A percentile compares a stretch with the other conserved stretches of the same genome.
Evolutionary conservation across 2,888 invertebrate genomes (phyloP).

Genomic region (Microplitis deprimator): DNA sequence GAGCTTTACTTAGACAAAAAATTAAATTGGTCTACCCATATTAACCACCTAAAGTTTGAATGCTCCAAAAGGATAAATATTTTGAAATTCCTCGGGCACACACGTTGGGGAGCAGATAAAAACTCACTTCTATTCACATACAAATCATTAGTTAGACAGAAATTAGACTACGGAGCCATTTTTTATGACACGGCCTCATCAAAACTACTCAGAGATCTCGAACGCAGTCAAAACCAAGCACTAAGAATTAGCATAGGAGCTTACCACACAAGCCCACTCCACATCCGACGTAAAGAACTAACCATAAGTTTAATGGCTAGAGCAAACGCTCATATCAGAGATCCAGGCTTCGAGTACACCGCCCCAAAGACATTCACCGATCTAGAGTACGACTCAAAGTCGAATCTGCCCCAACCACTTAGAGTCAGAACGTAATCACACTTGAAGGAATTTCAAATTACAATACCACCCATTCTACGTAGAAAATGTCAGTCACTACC

Average conservation of each 20-base stretch:
- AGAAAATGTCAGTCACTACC: neutral
- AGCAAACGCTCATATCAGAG: no score
- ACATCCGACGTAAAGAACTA: constrained; percentile 18
- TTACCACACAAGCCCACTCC: constrained; percentile 42
- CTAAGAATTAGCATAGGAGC: constrained; percentile 41
- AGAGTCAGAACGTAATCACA: constrained; percentile 9
- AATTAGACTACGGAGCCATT: constrained; percentile 44
- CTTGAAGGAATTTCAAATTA: neutral
- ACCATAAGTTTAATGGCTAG: no score
- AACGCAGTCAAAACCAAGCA: constrained; percentile 28
- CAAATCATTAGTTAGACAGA: constrained; percentile 38
- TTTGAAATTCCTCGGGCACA: constrained; percentile 41
- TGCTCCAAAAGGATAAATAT: constrained; percentile 44
- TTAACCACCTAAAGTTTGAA: constrained; percentile 30
- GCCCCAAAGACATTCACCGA: no score
- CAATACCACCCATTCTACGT: constrained; percentile 64
- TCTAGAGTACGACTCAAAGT: no score
- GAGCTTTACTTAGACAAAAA: constrained; percentile 25
- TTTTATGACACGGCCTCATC: constrained; percentile 33
- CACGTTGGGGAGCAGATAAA: constrained; percentile 40
- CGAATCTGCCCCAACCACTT: constrained; percentile 18
- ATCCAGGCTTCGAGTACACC: no score
- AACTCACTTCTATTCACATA: constrained; percentile 40
- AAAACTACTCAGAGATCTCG: constrained; percentile 18
- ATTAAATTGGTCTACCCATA: constrained; percentile 37